Percentiles rank a stretch among this genome's conserved stretches.
These are phyloP conservation scores for Acanthoscelides obtectus DNA, from an alignment of 2,888 invertebrate genomes.

Conservation along the genomic window DNA sequence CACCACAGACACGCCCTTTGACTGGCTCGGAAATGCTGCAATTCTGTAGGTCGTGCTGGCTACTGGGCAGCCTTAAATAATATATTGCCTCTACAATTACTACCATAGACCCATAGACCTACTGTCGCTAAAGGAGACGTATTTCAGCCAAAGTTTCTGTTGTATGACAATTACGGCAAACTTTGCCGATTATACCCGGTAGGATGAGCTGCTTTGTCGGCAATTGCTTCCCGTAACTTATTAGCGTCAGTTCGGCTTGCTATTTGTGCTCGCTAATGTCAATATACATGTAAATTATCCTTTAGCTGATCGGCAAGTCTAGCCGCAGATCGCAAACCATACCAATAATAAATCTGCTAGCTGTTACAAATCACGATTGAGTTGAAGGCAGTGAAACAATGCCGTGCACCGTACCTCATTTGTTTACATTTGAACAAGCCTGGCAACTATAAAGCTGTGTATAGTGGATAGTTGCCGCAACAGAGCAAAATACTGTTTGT, in stretches of 20 bases:
- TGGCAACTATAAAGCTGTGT: no score
- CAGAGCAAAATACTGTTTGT: no score
- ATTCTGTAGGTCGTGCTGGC: no score
- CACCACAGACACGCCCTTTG: no score
- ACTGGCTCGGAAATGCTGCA: no score
- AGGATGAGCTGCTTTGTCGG: background rate
- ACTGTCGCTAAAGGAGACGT: background rate
- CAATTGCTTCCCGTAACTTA: background rate
- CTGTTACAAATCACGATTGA: background rate
- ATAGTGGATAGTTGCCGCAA: no score
- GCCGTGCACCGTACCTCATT: background rate
- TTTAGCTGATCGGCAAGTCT: background rate
- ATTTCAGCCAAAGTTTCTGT: background rate
- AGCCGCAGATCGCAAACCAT: background rate
- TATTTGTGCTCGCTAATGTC: background rate
- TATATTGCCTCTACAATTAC: no score
- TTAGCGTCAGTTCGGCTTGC: background rate
- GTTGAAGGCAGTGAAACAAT: background rate
- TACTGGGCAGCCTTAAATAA: no score
- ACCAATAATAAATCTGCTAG: background rate
- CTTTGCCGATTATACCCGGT: background rate
- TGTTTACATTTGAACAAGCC: background rate
- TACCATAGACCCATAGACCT: no score
- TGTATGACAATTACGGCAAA: background rate
- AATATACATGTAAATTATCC: background rate